These are phyloP conservation scores for Coptodon bakossiorum DNA, from an alignment of 2,113 vertebrate species.

Conservation along the genomic window DNA sequence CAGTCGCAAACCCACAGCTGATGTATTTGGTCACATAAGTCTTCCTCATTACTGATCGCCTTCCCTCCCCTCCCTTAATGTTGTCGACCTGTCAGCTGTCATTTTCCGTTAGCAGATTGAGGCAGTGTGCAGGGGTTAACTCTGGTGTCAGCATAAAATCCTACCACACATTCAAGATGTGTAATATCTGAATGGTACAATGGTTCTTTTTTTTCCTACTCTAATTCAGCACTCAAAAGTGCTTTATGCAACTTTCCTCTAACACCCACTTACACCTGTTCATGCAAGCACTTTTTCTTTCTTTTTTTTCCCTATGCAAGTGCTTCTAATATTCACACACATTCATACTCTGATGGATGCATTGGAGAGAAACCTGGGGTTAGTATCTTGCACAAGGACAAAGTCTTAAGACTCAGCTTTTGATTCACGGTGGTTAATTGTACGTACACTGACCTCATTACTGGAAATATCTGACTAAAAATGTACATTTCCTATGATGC, in stretches of 20 bases:
- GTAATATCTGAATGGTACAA: not conserved
- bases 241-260: not conserved
- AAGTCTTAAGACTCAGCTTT: not conserved
- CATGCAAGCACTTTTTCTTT: not conserved
- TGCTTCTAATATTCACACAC: not conserved
- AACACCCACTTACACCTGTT: not conserved
- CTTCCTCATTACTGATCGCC: not conserved
- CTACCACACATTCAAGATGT: not conserved
- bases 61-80: not conserved
- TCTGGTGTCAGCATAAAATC: not conserved
- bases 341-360: not conserved
- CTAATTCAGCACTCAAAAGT: not conserved
- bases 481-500: not conserved
- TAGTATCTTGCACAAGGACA: not conserved
- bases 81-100: not conserved
- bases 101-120: not conserved
- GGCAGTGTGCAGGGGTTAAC: not conserved
- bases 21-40: not conserved
- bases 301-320: not conserved
- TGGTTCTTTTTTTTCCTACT: not conserved
- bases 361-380: not conserved
- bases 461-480: not conserved
- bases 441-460: not conserved
- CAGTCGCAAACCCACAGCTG: slow-evolving; percentile 1
- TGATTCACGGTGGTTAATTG: not conserved